phyloP scores from a whole-genome alignment of 2,888 invertebrate species.

The Cremastinae sp. region DNA sequence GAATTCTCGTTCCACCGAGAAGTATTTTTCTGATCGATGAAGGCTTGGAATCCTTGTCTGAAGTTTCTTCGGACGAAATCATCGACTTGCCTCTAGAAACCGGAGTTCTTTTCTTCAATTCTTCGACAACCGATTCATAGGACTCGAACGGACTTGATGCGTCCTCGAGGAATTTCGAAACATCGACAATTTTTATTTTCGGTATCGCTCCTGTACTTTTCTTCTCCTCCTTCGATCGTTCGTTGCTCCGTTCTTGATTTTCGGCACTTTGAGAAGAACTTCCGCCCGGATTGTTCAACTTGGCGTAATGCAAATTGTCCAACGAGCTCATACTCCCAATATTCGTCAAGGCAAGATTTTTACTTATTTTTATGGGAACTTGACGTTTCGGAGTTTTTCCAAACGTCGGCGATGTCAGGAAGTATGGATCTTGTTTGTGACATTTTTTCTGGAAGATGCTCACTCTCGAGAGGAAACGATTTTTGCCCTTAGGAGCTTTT shows the following conservation, averaged over 20 bases:
- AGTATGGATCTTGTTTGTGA: constrained; percentile 29
- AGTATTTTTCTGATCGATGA: constrained; percentile 52
- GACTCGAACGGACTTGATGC: constrained; percentile 11
- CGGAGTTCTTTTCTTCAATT: constrained; percentile 46
- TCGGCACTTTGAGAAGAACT: not conserved
- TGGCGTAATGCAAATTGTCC: constrained; percentile 49
- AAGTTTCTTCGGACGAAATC: not conserved
- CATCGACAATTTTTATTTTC: constrained; percentile 21
- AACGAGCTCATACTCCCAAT: constrained; percentile 47
- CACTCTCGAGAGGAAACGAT: constrained; percentile 60
- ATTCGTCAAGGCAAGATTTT: constrained; percentile 28
- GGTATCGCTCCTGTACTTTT: constrained; percentile 35
- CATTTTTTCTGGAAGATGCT: constrained; percentile 50
- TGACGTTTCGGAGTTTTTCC: constrained; percentile 56
- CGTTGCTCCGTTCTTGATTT: not conserved
- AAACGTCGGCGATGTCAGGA: constrained; percentile 50
- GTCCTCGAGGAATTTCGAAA: not conserved
- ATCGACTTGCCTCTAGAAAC: not conserved
- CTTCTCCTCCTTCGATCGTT: not conserved
- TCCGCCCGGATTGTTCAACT: constrained; percentile 5
- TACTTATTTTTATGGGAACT: constrained; percentile 41
- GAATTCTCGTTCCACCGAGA: constrained; percentile 61
- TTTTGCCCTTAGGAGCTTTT: constrained; percentile 64
- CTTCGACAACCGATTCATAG: constrained; percentile 51
- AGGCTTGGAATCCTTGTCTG: constrained; percentile 27